phyloP scores from a whole-genome alignment of 2,113 vertebrate genomes.

The Alethe diademata region DNA sequence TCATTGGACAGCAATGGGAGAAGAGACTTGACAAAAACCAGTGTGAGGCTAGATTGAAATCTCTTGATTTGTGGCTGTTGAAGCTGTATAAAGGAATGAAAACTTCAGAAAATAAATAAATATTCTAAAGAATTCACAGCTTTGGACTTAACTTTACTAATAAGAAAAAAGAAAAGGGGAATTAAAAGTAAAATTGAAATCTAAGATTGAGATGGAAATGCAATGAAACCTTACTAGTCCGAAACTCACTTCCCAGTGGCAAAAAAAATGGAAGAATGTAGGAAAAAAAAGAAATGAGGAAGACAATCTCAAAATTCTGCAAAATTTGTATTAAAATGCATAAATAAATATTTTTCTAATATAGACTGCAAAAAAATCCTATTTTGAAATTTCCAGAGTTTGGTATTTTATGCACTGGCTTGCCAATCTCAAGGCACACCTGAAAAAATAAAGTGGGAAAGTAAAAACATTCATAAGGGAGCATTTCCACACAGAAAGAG shows the following conservation, averaged over 20 bases:
- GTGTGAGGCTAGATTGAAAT: neutral
- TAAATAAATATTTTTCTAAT: neutral
- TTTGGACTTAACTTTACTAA: neutral
- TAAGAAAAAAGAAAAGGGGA: neutral
- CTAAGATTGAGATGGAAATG: neutral
- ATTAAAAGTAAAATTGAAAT: neutral
- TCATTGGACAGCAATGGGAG: neutral
- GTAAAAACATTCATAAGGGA: neutral
- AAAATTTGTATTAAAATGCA: neutral
- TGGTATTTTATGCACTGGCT: neutral
- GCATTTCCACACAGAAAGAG: neutral
- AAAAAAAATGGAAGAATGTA: neutral
- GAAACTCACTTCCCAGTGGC: neutral
- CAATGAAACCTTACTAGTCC: neutral
- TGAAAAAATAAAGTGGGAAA: neutral
- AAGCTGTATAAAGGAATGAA: neutral
- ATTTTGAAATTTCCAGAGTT: neutral
- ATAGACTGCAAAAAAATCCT: neutral
- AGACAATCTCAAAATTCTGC: neutral
- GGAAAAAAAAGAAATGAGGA: neutral
- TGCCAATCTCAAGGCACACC: neutral
- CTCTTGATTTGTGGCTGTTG: neutral
- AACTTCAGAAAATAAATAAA: neutral
- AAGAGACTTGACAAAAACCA: neutral
- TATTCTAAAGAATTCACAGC: neutral